Percentiles rank a stretch among this genome's conserved stretches.
phyloP scores from a whole-genome alignment of 2,113 vertebrate genomes.

The Camelus dromedarius region DNA sequence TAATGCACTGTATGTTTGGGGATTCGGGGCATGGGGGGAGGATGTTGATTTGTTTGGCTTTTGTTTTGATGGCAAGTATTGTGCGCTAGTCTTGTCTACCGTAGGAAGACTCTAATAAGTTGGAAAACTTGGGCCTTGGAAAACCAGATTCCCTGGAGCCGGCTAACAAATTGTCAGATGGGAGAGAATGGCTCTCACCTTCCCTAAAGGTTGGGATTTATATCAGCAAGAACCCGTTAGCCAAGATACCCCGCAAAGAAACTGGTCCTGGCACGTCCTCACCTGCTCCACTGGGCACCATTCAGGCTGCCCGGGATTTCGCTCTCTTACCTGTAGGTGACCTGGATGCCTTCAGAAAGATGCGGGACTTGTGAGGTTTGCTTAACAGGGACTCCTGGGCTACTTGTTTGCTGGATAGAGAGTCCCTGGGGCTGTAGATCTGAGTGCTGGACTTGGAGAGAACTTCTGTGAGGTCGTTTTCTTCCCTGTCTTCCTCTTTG shows the following conservation, averaged over 20 bases:
- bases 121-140: neutral
- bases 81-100: neutral
- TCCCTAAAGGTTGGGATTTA: neutral
- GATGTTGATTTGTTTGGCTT: neutral
- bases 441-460: conserved; percentile 60
- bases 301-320: neutral
- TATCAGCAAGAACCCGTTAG: neutral
- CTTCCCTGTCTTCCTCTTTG: conserved; percentile 61
- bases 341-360: neutral
- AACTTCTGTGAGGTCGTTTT: neutral
- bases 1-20: neutral
- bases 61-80: neutral
- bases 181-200: neutral
- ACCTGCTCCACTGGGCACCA: neutral
- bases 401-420: conserved; percentile 45
- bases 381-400: neutral
- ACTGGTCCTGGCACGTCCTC: neutral
- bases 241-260: neutral
- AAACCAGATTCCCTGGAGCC: neutral
- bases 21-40: neutral
- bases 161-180: neutral
- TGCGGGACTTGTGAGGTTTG: neutral
- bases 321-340: conserved; percentile 56
- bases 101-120: neutral
- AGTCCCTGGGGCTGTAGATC: neutral